Conservation (phyloP, 2,113 vertebrate species). For the Oncorhynchus mykiss region DNA sequence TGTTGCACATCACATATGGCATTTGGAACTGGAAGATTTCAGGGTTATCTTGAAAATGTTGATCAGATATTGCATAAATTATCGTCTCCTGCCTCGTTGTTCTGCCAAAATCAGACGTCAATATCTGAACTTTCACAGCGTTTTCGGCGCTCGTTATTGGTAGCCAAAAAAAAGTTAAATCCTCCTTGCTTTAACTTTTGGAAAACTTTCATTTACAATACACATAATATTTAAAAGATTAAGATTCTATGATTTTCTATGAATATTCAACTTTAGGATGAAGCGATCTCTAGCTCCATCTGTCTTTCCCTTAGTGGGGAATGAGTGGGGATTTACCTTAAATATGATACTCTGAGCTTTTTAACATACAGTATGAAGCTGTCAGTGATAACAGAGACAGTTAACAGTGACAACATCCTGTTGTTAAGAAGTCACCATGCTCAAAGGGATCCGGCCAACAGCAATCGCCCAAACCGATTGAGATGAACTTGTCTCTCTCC, state of each 20-base stretch:
- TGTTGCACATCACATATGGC: neutral
- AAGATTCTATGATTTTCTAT: no score
- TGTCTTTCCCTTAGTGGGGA: no score
- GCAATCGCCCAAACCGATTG: neutral
- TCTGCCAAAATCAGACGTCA: neutral
- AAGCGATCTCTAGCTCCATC: no score
- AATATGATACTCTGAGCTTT: no score
- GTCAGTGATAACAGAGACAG: no score
- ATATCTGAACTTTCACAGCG: neutral
- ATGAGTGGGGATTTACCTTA: no score
- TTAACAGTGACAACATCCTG: no score
- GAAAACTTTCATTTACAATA: no score
- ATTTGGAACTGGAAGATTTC: neutral
- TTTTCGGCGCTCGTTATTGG: neutral
- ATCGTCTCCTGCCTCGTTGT: neutral
- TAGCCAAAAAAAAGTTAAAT: neutral
- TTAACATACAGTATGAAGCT: no score
- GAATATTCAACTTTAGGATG: no score
- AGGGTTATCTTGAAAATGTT: constrained; percentile 8
- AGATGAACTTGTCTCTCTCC: constrained; percentile 3
- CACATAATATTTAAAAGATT: no score
- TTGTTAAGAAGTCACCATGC: neutral
- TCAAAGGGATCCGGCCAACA: neutral
- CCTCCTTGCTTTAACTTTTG: no score
- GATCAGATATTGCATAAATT: neutral